Evolutionary conservation across 2,113 vertebrate species (phyloP).

Genomic region (Bubo scandiacus): DNA sequence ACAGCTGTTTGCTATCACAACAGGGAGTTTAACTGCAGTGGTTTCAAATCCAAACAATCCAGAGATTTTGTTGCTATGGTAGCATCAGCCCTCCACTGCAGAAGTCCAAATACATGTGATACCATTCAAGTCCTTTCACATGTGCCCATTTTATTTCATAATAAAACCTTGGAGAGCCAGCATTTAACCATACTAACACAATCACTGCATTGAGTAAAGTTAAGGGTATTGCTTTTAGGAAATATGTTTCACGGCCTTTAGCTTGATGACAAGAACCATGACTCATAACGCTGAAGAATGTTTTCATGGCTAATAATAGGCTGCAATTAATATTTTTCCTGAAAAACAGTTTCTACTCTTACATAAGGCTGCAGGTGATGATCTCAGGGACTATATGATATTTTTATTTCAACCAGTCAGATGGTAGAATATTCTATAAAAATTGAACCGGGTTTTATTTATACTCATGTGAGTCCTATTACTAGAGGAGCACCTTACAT

Average conservation of each 20-base stretch:
- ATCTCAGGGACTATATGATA: background rate
- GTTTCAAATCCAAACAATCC: background rate
- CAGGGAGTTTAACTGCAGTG: background rate
- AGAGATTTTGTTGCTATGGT: slow-evolving; percentile 39
- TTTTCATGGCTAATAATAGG: slow-evolving; percentile 22
- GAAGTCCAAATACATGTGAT: background rate
- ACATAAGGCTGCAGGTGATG: background rate
- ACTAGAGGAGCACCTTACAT: background rate
- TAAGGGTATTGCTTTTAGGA: background rate
- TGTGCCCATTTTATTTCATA: background rate
- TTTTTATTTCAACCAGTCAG: background rate
- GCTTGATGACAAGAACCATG: background rate
- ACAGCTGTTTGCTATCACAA: background rate
- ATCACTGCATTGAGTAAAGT: background rate
- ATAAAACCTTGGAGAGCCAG: background rate
- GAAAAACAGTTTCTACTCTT: slow-evolving; percentile 16
- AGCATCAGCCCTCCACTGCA: background rate
- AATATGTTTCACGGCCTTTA: background rate
- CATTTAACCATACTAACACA: background rate
- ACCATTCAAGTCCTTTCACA: background rate
- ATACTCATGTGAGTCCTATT: background rate
- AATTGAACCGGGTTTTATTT: background rate
- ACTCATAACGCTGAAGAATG: background rate
- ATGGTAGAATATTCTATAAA: background rate
- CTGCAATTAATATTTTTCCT: slow-evolving; percentile 30